These are phyloP conservation scores for Zaprionus vittiger DNA, from an alignment of 1,140 invertebrate genomes.

Conservation along the genomic window DNA sequence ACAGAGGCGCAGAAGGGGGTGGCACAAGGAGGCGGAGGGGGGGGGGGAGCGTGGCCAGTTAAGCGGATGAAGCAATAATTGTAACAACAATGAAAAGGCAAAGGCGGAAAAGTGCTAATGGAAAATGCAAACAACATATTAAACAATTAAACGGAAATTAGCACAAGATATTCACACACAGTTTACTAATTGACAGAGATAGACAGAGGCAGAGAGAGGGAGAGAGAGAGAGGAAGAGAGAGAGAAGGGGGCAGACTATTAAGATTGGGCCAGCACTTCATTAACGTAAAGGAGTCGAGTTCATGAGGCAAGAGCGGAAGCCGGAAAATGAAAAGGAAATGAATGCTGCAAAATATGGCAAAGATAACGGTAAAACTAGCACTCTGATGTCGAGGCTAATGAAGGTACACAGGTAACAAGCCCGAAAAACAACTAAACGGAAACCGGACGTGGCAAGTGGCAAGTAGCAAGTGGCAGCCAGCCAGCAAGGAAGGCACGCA, in stretches of 20 bases:
- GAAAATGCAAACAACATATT: slow-evolving; percentile 81
- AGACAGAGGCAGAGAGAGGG: background rate
- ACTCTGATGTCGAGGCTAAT: slow-evolving; percentile 49
- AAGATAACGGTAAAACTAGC: slow-evolving; percentile 2
- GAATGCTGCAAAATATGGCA: slow-evolving; percentile 57
- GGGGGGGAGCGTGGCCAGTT: background rate
- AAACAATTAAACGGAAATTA: slow-evolving; percentile 83
- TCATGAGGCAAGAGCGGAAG: slow-evolving; percentile 36
- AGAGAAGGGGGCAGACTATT: slow-evolving; percentile 1
- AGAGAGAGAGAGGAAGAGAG: background rate
- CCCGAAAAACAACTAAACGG: slow-evolving; percentile 57
- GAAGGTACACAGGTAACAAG: slow-evolving; percentile 61
- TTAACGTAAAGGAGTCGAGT: slow-evolving; percentile 55
- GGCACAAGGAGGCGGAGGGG: too few relatives aligned
- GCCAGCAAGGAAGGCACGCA: background rate
- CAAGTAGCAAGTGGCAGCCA: slow-evolving; percentile 1
- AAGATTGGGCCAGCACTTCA: slow-evolving; percentile 45
- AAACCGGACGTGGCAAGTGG: slow-evolving; percentile 49
- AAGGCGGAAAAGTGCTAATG: slow-evolving; percentile 68
- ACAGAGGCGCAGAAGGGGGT: background rate
- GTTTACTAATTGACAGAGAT: slow-evolving; percentile 49
- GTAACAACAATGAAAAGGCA: slow-evolving; percentile 56
- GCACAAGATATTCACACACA: slow-evolving; percentile 73
- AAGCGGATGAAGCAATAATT: slow-evolving; percentile 61
- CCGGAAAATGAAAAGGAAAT: slow-evolving; percentile 69